A percentile compares a stretch with the other conserved stretches of the same genome.
Conservation (phyloP, 1,140 invertebrate genomes). For the Babylonia areolata region DNA sequence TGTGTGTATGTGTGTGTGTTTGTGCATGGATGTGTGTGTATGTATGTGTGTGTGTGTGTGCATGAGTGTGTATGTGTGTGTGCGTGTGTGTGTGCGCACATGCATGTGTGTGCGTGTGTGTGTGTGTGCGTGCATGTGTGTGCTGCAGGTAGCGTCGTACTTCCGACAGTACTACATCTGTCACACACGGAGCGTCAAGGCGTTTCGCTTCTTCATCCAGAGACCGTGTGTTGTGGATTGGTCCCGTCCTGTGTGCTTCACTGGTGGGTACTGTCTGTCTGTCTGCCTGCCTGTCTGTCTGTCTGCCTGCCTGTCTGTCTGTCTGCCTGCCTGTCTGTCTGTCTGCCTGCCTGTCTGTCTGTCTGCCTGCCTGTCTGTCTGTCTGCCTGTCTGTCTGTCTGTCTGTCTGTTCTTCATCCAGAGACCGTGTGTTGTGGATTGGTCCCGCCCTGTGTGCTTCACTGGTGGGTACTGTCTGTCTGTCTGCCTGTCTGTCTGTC, state of each 20-base stretch:
- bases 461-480: constrained; percentile 57
- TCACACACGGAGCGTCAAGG: constrained; percentile 55
- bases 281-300: not conserved
- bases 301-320: not conserved
- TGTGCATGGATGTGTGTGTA: constrained; percentile 8
- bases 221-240: constrained; percentile 64
- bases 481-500: not conserved
- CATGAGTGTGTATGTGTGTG: too few relatives aligned
- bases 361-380: not conserved
- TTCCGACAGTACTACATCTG: constrained; percentile 63
- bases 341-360: not conserved
- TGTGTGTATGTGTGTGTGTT: constrained; percentile 29
- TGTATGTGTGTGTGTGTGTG: too few relatives aligned
- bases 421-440: constrained; percentile 62
- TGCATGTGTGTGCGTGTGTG: constrained; percentile 27
- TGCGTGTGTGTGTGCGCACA: not conserved
- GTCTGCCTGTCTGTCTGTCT: not conserved
- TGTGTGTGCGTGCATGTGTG: constrained; percentile 23
- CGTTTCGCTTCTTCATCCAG: constrained; percentile 64
- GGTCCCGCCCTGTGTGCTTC: constrained; percentile 56
- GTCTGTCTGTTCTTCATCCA: constrained; percentile 29
- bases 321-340: not conserved
- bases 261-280: constrained; percentile 45
- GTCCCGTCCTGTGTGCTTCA: constrained; percentile 56
- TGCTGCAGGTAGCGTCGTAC: constrained; percentile 54